Percentiles rank a stretch among this genome's conserved stretches.
phyloP scores from a whole-genome alignment of 1,140 invertebrate genomes.

The Drosophila parabipectinata region DNA sequence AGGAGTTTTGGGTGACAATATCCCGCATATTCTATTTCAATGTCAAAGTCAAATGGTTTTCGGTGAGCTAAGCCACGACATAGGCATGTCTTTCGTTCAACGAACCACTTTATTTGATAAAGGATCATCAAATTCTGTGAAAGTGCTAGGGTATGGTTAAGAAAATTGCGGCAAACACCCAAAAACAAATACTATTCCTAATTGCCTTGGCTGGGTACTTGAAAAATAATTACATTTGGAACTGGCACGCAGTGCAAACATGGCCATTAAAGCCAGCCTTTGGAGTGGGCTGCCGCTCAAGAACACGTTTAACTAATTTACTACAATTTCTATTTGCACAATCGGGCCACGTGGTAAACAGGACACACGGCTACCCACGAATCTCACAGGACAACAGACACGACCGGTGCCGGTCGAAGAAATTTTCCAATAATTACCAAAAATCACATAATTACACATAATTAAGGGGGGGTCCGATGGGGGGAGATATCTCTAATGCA shows the following conservation, averaged over 20 bases:
- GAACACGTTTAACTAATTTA: conserved; percentile 63
- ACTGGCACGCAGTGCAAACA: conserved; percentile 1
- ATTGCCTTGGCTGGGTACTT: conserved; percentile 1
- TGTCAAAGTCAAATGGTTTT: conserved; percentile 67
- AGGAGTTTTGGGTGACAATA: conserved; percentile 4
- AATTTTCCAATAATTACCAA: conserved; percentile 77
- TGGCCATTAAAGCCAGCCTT: background rate
- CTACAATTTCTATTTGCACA: conserved; percentile 66
- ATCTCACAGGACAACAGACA: conserved; percentile 16
- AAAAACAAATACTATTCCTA: conserved; percentile 1
- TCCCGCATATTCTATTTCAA: conserved; percentile 65
- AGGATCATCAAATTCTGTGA: background rate
- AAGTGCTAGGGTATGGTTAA: background rate
- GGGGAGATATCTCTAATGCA: background rate
- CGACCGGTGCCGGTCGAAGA: conserved; percentile 23
- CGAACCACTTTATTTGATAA: conserved; percentile 12
- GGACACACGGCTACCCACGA: conserved; percentile 23
- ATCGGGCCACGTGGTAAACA: conserved; percentile 55
- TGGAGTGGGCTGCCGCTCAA: background rate
- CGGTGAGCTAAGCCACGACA: conserved; percentile 16
- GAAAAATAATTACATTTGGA: conserved; percentile 2
- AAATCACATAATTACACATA: conserved; percentile 80
- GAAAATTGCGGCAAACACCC: background rate
- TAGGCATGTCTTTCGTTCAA: conserved; percentile 54
- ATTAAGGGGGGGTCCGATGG: conserved; percentile 34